Evolutionary conservation across 2,113 vertebrate genomes (phyloP).

Genomic region (Aldabrachelys gigantea): DNA sequence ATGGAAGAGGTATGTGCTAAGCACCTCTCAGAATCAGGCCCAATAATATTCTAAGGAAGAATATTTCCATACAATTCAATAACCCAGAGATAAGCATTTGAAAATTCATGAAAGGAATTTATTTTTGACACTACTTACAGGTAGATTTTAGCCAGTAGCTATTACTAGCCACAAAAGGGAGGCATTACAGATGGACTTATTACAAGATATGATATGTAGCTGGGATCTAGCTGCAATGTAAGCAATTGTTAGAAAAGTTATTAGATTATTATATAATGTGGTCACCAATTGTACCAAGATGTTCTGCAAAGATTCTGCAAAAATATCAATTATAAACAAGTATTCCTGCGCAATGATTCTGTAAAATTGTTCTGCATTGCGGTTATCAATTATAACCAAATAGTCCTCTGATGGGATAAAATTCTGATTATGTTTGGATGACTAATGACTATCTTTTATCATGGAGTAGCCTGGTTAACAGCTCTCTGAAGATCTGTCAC

Average conservation of each 20-base stretch:
- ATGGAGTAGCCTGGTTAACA: neutral
- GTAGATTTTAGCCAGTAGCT: neutral
- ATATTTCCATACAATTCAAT: neutral
- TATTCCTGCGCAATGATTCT: neutral
- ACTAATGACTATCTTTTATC: neutral
- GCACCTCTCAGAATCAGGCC: neutral
- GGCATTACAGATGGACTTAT: neutral
- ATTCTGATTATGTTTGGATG: neutral
- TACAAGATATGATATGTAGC: neutral
- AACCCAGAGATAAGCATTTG: neutral
- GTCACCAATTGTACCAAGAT: neutral
- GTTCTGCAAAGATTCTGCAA: neutral
- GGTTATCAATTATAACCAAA: neutral
- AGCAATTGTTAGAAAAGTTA: neutral
- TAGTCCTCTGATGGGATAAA: neutral
- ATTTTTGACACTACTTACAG: neutral
- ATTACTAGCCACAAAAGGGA: neutral
- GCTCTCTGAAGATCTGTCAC: neutral
- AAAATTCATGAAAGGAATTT: neutral
- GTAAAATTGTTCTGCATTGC: neutral
- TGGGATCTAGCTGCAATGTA: neutral
- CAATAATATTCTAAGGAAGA: neutral
- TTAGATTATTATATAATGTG: neutral
- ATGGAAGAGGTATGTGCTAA: neutral
- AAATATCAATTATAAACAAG: neutral